Conservation (phyloP, 2,113 vertebrate species). For the Fulica atra region DNA sequence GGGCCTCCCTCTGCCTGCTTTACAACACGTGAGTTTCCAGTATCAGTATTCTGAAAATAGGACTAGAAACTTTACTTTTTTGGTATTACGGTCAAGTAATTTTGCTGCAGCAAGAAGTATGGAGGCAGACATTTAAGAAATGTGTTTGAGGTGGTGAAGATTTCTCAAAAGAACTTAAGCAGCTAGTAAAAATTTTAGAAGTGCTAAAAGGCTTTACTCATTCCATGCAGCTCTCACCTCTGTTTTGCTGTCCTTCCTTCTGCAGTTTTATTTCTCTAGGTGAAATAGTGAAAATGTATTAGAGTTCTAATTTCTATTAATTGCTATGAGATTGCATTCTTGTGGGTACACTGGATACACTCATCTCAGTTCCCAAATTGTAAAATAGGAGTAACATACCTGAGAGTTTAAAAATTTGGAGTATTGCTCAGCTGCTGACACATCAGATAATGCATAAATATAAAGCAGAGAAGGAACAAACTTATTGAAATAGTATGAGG, state of each 20-base stretch:
- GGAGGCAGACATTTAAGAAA: neutral
- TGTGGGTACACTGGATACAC: neutral
- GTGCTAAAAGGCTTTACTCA: neutral
- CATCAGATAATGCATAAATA: neutral
- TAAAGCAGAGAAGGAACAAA: neutral
- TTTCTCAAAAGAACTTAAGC: neutral
- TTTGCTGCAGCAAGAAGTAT: neutral
- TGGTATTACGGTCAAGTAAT: neutral
- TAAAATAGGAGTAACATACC: neutral
- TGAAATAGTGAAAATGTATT: neutral
- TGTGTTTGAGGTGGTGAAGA: neutral
- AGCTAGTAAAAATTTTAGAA: neutral
- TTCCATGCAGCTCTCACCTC: neutral
- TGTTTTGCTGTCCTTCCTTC: neutral
- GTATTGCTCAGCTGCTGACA: neutral
- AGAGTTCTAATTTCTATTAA: neutral
- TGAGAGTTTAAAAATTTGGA: neutral
- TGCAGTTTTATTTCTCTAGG: neutral
- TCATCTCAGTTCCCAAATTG: neutral
- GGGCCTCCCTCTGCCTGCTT: neutral
- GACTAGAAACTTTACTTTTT: neutral
- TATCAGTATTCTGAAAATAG: neutral
- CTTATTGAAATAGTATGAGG: neutral
- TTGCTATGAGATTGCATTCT: neutral
- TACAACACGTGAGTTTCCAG: neutral